Conservation (phyloP, 37 sponge, comb jelly and placozoan genomes). For the Tethya wilhelma region DNA sequence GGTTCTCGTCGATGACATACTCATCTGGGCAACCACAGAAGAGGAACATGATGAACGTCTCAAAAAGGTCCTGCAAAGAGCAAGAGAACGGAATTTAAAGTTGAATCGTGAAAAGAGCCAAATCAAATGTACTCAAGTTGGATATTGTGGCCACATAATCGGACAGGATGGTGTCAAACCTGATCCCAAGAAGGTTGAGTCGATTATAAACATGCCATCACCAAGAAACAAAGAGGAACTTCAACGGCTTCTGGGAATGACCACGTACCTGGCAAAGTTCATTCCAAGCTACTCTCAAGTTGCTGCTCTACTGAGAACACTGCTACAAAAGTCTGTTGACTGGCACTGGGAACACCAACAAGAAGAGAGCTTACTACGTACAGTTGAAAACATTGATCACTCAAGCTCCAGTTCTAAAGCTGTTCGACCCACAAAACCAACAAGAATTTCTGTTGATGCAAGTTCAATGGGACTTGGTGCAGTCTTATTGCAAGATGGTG, state of each 20-base stretch:
- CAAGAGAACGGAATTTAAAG: constrained; percentile 26
- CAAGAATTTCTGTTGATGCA: constrained; percentile 19
- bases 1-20: constrained; percentile 35
- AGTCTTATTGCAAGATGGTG: constrained; percentile 20
- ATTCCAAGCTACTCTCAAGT: constrained; percentile 38
- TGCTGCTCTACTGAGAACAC: constrained; percentile 14
- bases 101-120: constrained; percentile 38
- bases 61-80: constrained; percentile 19
- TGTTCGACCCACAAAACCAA: background rate
- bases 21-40: constrained; percentile 4
- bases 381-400: background rate
- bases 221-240: constrained; percentile 28
- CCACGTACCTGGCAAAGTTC: constrained; percentile 46
- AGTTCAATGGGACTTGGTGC: constrained; percentile 35
- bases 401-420: constrained; percentile 11
- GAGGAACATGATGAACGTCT: constrained; percentile 10
- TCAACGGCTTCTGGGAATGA: constrained; percentile 46
- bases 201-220: constrained; percentile 30
- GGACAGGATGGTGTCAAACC: constrained; percentile 52
- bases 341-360: constrained; percentile 36
- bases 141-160: constrained; percentile 46
- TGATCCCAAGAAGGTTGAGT: constrained; percentile 44
- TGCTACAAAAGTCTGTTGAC: constrained; percentile 33
- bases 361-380: background rate
- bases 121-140: constrained; percentile 7